Evolutionary conservation across 2,797 vertebrate genomes (phyloP).

Genomic region (Pempheris klunzingeri): DNA sequence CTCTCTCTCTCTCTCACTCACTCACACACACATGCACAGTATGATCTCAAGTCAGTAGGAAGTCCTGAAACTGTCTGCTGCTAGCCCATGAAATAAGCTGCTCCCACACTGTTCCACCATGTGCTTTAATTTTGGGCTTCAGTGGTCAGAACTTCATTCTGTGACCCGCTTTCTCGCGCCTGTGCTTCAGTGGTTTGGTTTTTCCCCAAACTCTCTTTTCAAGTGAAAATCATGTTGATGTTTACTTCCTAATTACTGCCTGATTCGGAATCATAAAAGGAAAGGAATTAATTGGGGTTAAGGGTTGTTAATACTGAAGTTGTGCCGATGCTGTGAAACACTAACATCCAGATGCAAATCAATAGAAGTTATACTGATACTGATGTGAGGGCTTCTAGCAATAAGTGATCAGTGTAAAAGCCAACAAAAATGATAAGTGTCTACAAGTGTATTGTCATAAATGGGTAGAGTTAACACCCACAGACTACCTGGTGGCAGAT

Average conservation of each 20-base stretch:
- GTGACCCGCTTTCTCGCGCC: conserved; percentile 71
- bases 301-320: neutral
- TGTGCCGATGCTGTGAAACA: neutral
- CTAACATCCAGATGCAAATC: neutral
- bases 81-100: conserved; percentile 84
- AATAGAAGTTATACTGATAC: too few species aligned
- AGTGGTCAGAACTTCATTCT: conserved; percentile 74
- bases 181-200: conserved; percentile 55
- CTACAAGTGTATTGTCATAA: neutral
- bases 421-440: neutral
- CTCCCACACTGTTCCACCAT: conserved; percentile 78
- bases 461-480: neutral
- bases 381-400: neutral
- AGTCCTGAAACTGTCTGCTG: conserved; percentile 76
- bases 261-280: neutral
- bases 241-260: neutral
- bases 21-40: conserved; percentile 27
- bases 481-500: neutral
- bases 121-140: conserved; percentile 83
- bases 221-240: conserved; percentile 8
- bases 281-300: neutral
- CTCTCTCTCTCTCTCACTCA: too few species aligned
- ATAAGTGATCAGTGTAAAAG: neutral
- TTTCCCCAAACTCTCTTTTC: conserved; percentile 34
- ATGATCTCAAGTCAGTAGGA: conserved; percentile 65